Evolutionary conservation across 53 echinoderm and acorn worm genomes (phyloP).

Genomic region (Pentamera pediparva): DNA sequence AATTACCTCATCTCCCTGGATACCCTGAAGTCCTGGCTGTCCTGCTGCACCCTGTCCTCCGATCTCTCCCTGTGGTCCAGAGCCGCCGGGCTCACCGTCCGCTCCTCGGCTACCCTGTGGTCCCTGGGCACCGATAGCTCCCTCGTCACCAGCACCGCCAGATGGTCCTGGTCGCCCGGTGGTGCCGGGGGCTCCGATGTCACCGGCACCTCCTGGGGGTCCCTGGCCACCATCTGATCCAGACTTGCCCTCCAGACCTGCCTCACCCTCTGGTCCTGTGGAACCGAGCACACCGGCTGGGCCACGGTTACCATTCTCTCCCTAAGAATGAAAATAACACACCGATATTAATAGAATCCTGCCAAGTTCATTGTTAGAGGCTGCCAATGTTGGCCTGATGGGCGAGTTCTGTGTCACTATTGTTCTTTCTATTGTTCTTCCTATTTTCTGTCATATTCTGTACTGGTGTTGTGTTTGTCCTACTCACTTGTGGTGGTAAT

Average conservation of each 20-base stretch:
- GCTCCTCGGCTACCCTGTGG: conserved; percentile 73
- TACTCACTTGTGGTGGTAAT: too few species aligned
- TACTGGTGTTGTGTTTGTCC: too few species aligned
- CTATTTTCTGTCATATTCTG: too few species aligned
- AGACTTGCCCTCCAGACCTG: conserved; percentile 19
- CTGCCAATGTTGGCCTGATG: too few species aligned
- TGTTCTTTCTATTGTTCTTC: too few species aligned
- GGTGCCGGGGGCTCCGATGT: neutral
- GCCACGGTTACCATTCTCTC: conserved; percentile 26
- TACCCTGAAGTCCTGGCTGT: neutral
- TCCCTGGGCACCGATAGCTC: conserved; percentile 4
- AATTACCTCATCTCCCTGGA: conserved; percentile 23
- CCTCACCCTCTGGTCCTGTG: conserved; percentile 31
- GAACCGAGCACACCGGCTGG: conserved; percentile 13
- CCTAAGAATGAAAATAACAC: conserved; percentile 5
- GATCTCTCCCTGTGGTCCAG: conserved; percentile 58
- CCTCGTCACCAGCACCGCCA: conserved; percentile 8
- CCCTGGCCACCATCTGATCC: conserved; percentile 19
- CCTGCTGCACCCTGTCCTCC: conserved; percentile 6
- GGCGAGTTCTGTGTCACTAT: too few species aligned
- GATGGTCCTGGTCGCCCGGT: conserved; percentile 12
- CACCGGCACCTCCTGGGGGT: conserved; percentile 5
- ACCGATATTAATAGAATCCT: neutral
- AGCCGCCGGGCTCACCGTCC: conserved; percentile 71
- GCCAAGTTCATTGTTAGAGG: too few species aligned